Evolutionary conservation across 2,888 invertebrate genomes (phyloP).

Genomic region (Oligia latruncula): DNA sequence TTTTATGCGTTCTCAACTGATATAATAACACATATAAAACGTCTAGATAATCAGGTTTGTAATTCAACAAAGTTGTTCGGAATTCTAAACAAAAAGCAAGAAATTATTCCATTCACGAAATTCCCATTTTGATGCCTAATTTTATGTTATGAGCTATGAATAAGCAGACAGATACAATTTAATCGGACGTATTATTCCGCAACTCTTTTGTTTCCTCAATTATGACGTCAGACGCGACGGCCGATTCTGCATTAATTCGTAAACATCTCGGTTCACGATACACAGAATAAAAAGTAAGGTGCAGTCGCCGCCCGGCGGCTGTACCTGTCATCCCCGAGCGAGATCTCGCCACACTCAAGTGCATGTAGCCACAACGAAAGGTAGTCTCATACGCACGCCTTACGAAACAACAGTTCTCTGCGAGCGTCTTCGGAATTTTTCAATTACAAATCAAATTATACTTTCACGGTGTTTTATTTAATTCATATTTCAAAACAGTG

Average conservation of each 20-base stretch:
- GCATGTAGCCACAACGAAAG: constrained; percentile 80
- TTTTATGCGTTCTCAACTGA: background rate
- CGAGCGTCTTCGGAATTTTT: constrained; percentile 79
- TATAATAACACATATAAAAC: background rate
- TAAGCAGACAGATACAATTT: constrained; percentile 34
- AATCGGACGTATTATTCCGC: constrained; percentile 32
- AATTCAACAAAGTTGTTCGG: constrained; percentile 9
- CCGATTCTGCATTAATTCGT: constrained; percentile 68
- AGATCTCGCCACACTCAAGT: constrained; percentile 79
- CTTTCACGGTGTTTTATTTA: constrained; percentile 78
- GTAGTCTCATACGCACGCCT: constrained; percentile 77
- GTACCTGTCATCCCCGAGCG: constrained; percentile 79
- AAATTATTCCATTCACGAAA: constrained; percentile 35
- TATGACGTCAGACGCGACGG: constrained; percentile 63
- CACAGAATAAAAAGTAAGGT: constrained; percentile 81
- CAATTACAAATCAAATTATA: constrained; percentile 81
- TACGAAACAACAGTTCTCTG: constrained; percentile 60
- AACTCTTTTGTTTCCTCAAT: constrained; percentile 58
- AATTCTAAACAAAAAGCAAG: background rate
- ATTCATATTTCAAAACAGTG: constrained; percentile 77
- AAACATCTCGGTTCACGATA: constrained; percentile 68
- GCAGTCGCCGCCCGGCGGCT: constrained; percentile 73
- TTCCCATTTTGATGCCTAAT: constrained; percentile 12
- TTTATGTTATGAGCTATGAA: constrained; percentile 39
- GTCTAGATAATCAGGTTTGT: constrained; percentile 3